phyloP scores from a whole-genome alignment of 2,113 vertebrate genomes.

The Baryphthengus martii region DNA sequence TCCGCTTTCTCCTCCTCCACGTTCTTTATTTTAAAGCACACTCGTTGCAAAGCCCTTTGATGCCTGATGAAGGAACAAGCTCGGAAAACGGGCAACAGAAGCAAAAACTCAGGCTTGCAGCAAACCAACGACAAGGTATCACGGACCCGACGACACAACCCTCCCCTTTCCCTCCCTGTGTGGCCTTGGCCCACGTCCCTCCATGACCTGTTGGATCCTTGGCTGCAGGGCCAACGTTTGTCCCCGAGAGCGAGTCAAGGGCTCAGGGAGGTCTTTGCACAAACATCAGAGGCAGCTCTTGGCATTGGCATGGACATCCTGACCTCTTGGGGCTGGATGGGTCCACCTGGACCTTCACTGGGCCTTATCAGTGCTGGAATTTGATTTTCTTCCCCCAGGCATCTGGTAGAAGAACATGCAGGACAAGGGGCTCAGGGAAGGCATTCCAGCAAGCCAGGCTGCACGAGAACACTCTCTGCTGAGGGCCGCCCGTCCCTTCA shows the following conservation, averaged over 20 bases:
- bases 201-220: background rate
- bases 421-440: background rate
- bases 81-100: background rate
- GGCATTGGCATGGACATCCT: background rate
- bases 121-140: background rate
- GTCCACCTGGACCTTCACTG: background rate
- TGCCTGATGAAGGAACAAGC: background rate
- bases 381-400: background rate
- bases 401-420: background rate
- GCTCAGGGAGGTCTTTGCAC: fast-evolving
- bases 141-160: background rate
- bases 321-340: background rate
- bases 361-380: background rate
- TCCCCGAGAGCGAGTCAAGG: fast-evolving
- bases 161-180: background rate
- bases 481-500: background rate
- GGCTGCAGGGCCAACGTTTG: fast-evolving
- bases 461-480: background rate
- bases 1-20: background rate
- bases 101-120: background rate
- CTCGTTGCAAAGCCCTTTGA: background rate
- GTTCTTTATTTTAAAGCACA: background rate
- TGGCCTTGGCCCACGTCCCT: background rate
- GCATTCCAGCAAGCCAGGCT: background rate
- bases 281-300: background rate